Evolutionary conservation across 2,113 vertebrate species (phyloP).

Genomic region (Rhynchopsitta pachyrhyncha): DNA sequence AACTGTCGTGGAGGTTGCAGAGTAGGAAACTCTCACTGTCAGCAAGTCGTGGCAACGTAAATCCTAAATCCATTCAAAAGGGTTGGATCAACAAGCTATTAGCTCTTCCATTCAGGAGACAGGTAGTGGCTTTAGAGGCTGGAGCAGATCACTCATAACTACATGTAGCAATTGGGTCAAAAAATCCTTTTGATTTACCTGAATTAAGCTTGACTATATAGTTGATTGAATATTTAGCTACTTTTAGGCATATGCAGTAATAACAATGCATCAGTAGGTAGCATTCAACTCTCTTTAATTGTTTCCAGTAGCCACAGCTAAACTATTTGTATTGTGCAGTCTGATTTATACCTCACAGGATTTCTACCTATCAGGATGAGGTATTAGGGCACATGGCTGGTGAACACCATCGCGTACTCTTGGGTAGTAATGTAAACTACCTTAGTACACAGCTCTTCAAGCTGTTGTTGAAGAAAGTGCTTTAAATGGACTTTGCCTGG

Average conservation of each 20-base stretch:
- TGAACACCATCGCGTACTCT: not conserved
- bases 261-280: not conserved
- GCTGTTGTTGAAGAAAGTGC: not conserved
- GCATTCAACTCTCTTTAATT: not conserved
- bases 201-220: not conserved
- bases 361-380: not conserved
- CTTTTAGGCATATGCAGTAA: not conserved
- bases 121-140: not conserved
- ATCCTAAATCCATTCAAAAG: not conserved
- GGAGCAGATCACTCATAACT: not conserved
- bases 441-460: not conserved
- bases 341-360: not conserved
- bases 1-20: not conserved
- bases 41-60: not conserved
- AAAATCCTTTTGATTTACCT: not conserved
- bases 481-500: not conserved
- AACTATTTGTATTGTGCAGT: not conserved
- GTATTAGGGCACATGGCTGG: not conserved
- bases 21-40: not conserved
- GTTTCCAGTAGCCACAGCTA: not conserved
- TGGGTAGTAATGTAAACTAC: not conserved
- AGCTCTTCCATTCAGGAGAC: not conserved
- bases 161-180: not conserved
- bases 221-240: not conserved
- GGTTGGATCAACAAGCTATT: not conserved